Conservation (phyloP, 2,113 vertebrate species). For the Tenebrosternarchus preto region DNA sequence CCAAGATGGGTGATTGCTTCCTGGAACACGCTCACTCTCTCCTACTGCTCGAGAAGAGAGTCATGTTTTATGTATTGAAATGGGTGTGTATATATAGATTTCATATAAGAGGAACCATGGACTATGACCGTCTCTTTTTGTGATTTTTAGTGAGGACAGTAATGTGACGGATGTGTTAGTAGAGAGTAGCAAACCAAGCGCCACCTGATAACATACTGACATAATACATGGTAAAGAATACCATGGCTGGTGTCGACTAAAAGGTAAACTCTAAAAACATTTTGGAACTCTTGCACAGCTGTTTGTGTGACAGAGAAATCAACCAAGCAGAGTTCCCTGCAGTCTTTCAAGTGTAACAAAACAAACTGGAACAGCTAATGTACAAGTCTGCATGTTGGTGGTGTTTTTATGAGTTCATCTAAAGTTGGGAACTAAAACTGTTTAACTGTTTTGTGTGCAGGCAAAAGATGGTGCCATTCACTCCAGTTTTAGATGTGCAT, state of each 20-base stretch:
- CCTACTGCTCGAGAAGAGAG: constrained; percentile 58
- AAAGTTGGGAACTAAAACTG: constrained; percentile 1
- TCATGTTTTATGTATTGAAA: constrained; percentile 73
- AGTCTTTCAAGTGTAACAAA: background rate
- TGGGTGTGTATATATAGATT: constrained; percentile 67
- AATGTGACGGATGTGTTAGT: background rate
- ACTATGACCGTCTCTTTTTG: constrained; percentile 63
- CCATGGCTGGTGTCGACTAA: background rate
- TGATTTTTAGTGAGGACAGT: constrained; percentile 25
- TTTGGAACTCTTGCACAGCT: background rate
- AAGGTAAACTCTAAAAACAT: background rate
- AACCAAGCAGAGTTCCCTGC: background rate
- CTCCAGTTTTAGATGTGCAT: background rate
- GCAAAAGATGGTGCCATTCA: background rate
- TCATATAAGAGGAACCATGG: constrained; percentile 62
- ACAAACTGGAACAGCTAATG: constrained; percentile 12
- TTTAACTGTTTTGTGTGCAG: background rate
- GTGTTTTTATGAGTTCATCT: constrained; percentile 26
- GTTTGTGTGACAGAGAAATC: background rate
- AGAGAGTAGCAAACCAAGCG: background rate
- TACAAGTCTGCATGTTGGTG: constrained; percentile 28
- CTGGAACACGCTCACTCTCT: constrained; percentile 62
- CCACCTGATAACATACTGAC: background rate
- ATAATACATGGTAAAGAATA: background rate
- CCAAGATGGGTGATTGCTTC: constrained; percentile 64